Base-by-base conservation (phyloP, 2,113 vertebrate genomes). In the Mungos mungo region DNA sequence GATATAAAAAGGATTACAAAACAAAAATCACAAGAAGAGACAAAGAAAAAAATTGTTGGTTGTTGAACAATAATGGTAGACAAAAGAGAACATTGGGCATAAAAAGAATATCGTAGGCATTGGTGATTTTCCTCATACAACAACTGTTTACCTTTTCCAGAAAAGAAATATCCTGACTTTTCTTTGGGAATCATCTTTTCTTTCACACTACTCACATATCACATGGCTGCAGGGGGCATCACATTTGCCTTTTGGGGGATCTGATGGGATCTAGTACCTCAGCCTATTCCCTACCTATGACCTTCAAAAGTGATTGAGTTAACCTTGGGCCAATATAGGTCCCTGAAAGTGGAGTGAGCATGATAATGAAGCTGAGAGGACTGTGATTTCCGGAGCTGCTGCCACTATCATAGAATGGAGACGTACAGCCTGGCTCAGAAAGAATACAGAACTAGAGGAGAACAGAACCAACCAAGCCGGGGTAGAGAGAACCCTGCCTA, bases 361-460 rank as follows among this genome's bases (percentile, higher is more conserved):
- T 33, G 5, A 47, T n/a, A 38, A 83, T 6, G 29, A 82, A 66
- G 76, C 60, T 11, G 38, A 21, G 23, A 77, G 11, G 3, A 10
- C 2, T 50, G 13, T 76, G 74, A 69, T 80, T 15, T 57, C 54
- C 45, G 33, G 29, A 60, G 29, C 33, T 60, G 7, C 25, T 35
- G 3, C 4, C 1, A 5, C 13, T 13, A 10, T n/a, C 35, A 50
- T 7, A 29, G 2, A 25, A 45, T 0, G 1, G 41, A 21, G 38
- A 21, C 38, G 25, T 23, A 19, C 35, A 54, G 7, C 4, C 21
- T 11, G 31, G n/a, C 31, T 31, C 41, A 69, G 47, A 63, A 52
- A 52, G 27, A 16, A 45, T n/a, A 71, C 0, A 11, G 21, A 4
- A 25, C 16, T 7, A n/a, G 14, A 63, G 23, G 77, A 38, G 19